These are phyloP conservation scores for Drosophila demipolita DNA, from an alignment of 2,888 invertebrate genomes.

Conservation along the genomic window DNA sequence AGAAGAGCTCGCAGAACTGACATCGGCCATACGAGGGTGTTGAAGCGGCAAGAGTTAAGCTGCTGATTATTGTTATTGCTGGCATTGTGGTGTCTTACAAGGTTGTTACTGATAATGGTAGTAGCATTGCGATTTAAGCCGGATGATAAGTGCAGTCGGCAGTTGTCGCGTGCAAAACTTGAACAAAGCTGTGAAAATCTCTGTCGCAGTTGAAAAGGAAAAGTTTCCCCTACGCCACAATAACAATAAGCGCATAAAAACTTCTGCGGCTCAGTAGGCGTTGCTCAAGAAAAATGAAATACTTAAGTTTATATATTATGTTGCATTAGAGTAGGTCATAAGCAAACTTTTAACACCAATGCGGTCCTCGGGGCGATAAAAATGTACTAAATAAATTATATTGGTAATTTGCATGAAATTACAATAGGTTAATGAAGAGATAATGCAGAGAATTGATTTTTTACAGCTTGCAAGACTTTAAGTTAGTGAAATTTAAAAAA, in stretches of 20 bases:
- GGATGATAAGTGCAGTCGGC: constrained; percentile 42
- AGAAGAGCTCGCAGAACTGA: background rate
- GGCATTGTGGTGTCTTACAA: constrained; percentile 14
- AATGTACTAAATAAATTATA: background rate
- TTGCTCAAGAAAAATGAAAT: constrained; percentile 8
- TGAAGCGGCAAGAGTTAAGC: constrained; percentile 37
- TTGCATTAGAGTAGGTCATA: constrained; percentile 37
- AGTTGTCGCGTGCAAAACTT: constrained; percentile 30
- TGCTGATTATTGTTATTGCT: constrained; percentile 28
- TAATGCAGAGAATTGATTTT: background rate
- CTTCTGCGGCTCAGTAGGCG: constrained; percentile 41
- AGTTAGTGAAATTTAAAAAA: background rate
- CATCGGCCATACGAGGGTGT: constrained; percentile 20
- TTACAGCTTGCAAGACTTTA: background rate
- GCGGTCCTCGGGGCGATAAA: constrained; percentile 6
- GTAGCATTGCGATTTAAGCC: constrained; percentile 45
- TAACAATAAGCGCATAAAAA: constrained; percentile 41
- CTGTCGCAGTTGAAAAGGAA: constrained; percentile 23
- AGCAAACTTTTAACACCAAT: constrained; percentile 64
- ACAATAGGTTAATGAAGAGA: background rate
- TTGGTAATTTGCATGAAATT: background rate
- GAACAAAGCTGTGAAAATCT: constrained; percentile 51
- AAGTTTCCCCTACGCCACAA: constrained; percentile 36
- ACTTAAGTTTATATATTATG: constrained; percentile 48
- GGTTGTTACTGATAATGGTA: constrained; percentile 53